These are phyloP conservation scores for Cephus spinipes DNA, from an alignment of 2,888 invertebrate species.

Conservation along the genomic window DNA sequence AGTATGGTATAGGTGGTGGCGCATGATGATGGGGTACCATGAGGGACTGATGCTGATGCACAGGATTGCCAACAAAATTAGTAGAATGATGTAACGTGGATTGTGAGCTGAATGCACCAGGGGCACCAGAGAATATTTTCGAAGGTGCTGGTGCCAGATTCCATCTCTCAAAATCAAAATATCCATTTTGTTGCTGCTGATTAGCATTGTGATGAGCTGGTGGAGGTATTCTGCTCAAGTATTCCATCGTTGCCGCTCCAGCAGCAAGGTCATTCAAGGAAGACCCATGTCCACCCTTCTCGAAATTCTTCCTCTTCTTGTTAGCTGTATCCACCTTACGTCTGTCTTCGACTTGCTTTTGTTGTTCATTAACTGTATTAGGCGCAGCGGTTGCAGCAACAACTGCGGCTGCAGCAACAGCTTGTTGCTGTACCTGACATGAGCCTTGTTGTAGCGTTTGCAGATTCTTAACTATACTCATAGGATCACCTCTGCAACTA, in stretches of 20 bases:
- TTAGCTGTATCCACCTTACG: slow-evolving; percentile 58
- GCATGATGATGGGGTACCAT: slow-evolving; percentile 78
- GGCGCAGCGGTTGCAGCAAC: slow-evolving; percentile 45
- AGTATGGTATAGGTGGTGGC: slow-evolving; percentile 76
- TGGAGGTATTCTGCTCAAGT: slow-evolving; percentile 75
- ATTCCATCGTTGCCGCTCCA: slow-evolving; percentile 68
- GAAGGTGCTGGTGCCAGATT: slow-evolving; percentile 78
- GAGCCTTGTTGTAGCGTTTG: slow-evolving; percentile 71
- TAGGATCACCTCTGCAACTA: slow-evolving; percentile 80
- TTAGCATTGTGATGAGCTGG: slow-evolving; percentile 78
- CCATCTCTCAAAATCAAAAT: slow-evolving; percentile 87
- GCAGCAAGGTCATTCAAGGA: slow-evolving; percentile 70
- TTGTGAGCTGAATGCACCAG: slow-evolving; percentile 72
- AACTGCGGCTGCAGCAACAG: slow-evolving; percentile 49
- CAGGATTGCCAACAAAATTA: slow-evolving; percentile 66
- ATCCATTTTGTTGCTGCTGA: slow-evolving; percentile 74
- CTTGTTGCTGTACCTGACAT: slow-evolving; percentile 72
- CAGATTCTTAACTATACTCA: slow-evolving; percentile 81
- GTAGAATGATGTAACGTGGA: slow-evolving; percentile 69
- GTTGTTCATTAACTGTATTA: slow-evolving; percentile 45
- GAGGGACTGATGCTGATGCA: slow-evolving; percentile 75
- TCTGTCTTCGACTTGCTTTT: slow-evolving; percentile 63
- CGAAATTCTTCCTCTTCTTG: slow-evolving; percentile 73
- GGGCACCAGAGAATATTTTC: slow-evolving; percentile 76
- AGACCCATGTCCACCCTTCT: slow-evolving; percentile 68